phyloP scores from a whole-genome alignment of 2,797 vertebrate genomes.

The Acridotheres tristis region DNA sequence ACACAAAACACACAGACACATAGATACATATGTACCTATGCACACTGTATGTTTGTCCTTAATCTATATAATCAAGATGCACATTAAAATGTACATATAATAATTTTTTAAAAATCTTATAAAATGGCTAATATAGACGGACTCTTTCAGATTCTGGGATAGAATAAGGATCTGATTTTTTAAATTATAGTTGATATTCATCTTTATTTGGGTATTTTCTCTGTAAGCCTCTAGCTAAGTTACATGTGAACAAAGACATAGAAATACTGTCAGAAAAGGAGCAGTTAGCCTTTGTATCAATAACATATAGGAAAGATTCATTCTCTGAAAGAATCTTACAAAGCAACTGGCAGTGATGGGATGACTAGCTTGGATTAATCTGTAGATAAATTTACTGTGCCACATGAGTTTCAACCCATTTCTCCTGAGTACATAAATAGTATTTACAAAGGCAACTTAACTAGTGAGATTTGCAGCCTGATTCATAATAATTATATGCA shows the following conservation, averaged over 20 bases:
- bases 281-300: not conserved
- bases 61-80: accelerated
- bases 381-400: not conserved
- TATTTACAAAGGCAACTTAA: not conserved
- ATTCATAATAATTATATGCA: not conserved
- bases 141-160: not conserved
- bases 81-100: not conserved
- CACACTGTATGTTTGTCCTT: not conserved
- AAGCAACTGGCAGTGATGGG: not conserved
- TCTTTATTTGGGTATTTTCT: not conserved
- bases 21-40: not conserved
- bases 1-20: not conserved
- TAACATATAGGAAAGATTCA: not conserved
- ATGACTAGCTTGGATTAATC: not conserved
- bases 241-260: not conserved
- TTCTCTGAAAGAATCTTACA: not conserved
- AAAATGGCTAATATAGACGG: not conserved
- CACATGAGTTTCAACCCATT: not conserved
- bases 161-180: not conserved
- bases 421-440: not conserved
- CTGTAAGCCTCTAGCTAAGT: not conserved
- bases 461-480: not conserved
- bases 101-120: accelerated
- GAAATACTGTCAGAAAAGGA: not conserved
- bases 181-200: not conserved